A percentile compares a stretch with the other conserved stretches of the same genome.
phyloP scores from a whole-genome alignment of 2,888 invertebrate species.

The Synergus gifuensis region DNA sequence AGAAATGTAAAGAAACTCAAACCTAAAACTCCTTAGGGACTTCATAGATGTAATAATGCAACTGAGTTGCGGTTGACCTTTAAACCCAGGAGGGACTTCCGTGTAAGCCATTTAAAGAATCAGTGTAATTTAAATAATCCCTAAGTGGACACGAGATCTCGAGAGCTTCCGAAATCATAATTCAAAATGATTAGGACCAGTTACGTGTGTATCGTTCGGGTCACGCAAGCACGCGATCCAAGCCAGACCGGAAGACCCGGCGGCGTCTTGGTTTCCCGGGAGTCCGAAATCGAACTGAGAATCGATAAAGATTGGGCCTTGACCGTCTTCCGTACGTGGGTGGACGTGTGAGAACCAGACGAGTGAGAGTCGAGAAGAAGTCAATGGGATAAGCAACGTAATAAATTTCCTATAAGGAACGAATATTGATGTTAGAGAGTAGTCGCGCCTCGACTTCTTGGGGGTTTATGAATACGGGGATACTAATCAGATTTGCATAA shows the following conservation, averaged over 20 bases:
- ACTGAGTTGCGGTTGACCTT: constrained; percentile 45
- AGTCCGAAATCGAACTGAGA: constrained; percentile 18
- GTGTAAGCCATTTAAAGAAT: constrained; percentile 23
- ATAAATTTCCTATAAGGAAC: constrained; percentile 38
- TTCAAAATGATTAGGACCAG: constrained; percentile 58
- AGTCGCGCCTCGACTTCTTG: constrained; percentile 25
- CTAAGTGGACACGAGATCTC: constrained; percentile 50
- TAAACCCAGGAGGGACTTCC: constrained; percentile 33
- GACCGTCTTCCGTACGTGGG: constrained; percentile 47
- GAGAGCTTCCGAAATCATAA: constrained; percentile 69
- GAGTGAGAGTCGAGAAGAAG: constrained; percentile 32
- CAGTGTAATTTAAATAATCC: constrained; percentile 31
- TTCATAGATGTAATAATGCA: constrained; percentile 30
- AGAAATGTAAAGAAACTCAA: constrained; percentile 26
- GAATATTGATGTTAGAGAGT: constrained; percentile 38
- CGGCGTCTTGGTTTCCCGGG: constrained; percentile 33
- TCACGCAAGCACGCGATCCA: constrained; percentile 69
- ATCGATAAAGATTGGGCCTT: constrained; percentile 48
- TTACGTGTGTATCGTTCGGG: constrained; percentile 57
- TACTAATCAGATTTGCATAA: constrained; percentile 65
- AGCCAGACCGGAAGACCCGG: constrained; percentile 53
- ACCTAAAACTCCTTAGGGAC: constrained; percentile 32
- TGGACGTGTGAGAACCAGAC: constrained; percentile 49
- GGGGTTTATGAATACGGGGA: constrained; percentile 57
- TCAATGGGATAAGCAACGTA: constrained; percentile 29